phyloP scores from a whole-genome alignment of 2,888 invertebrate genomes.

The Andricus quercusramuli region DNA sequence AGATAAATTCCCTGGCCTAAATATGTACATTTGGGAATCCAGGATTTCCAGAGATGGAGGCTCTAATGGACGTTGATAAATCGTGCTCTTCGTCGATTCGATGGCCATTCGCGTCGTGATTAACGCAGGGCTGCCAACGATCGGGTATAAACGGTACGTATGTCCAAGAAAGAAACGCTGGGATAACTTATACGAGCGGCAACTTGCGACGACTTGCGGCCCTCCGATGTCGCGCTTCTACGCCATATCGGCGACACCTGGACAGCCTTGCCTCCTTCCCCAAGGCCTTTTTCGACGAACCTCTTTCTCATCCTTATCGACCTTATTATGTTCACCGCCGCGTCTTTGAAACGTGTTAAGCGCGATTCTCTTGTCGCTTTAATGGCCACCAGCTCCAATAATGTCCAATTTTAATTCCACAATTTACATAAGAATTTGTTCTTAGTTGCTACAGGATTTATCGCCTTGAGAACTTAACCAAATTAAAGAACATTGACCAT shows the following conservation, averaged over 20 bases:
- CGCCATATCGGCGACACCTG: constrained; percentile 36
- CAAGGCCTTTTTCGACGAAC: constrained; percentile 41
- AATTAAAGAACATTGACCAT: not conserved
- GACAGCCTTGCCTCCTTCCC: constrained; percentile 36
- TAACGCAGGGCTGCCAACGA: constrained; percentile 67
- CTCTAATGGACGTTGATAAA: constrained; percentile 74
- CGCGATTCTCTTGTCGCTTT: constrained; percentile 36
- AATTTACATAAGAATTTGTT: constrained; percentile 41
- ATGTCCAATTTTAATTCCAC: constrained; percentile 20
- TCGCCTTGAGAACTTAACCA: not conserved
- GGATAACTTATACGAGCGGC: constrained; percentile 50
- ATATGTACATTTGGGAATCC: constrained; percentile 9
- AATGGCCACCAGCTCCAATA: constrained; percentile 20
- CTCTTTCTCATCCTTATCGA: constrained; percentile 40
- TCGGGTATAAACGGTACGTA: constrained; percentile 48
- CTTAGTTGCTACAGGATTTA: constrained; percentile 23
- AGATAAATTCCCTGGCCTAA: not conserved
- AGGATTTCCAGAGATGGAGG: constrained; percentile 46
- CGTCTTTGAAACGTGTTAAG: constrained; percentile 24
- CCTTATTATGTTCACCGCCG: constrained; percentile 40
- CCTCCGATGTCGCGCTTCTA: constrained; percentile 32
- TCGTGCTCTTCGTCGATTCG: constrained; percentile 63
- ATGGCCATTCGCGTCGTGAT: constrained; percentile 66
- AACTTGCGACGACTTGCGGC: constrained; percentile 26
- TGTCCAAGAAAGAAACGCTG: constrained; percentile 52